Conservation (phyloP, 2,113 vertebrate genomes). For the Pelecanus crispus region DNA sequence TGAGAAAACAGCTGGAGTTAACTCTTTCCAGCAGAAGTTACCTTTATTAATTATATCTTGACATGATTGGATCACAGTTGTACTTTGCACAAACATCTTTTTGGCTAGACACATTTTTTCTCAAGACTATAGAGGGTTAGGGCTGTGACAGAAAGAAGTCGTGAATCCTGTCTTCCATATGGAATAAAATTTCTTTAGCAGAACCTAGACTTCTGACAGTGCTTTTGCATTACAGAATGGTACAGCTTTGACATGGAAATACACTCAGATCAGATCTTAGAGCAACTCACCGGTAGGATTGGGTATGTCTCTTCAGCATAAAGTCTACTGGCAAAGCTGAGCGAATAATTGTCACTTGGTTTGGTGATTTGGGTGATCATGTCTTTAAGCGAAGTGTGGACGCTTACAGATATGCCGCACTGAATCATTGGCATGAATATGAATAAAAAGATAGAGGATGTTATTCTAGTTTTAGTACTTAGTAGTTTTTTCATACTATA, state of each 20-base stretch:
- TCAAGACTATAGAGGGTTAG: neutral
- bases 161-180: neutral
- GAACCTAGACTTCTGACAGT: neutral
- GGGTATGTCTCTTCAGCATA: conserved; percentile 6
- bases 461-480: neutral
- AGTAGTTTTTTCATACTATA: neutral
- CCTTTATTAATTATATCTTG: neutral
- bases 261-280: neutral
- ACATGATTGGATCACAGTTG: neutral
- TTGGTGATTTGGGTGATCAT: neutral
- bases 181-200: neutral
- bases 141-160: neutral
- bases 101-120: neutral
- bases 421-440: neutral
- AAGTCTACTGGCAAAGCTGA: conserved; percentile 15
- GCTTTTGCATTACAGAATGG: neutral
- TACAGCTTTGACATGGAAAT: neutral
- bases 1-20: neutral
- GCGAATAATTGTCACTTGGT: neutral
- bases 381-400: neutral
- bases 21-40: neutral
- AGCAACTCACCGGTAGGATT: conserved; percentile 43
- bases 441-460: neutral
- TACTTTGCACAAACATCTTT: neutral
- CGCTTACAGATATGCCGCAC: neutral